Evolutionary conservation across 2,888 invertebrate species (phyloP).

Genomic region (Hypercompe scribonia): DNA sequence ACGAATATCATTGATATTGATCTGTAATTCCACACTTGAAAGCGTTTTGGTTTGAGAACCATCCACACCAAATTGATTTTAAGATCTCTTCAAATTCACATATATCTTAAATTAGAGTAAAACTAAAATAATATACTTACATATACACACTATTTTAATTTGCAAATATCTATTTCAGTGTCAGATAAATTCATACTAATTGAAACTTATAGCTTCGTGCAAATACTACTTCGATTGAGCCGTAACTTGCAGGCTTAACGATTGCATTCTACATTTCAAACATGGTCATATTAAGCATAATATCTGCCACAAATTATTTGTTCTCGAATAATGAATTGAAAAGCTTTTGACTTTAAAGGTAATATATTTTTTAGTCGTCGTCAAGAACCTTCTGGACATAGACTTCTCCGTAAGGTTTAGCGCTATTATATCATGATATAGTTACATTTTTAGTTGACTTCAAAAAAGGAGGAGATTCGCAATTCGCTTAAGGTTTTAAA

Average conservation of each 20-base stretch:
- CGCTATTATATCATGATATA: no score
- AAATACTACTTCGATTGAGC: constrained; percentile 47
- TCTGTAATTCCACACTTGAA: no score
- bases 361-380: no score
- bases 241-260: constrained; percentile 51
- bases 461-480: no score
- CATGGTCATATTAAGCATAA: neutral
- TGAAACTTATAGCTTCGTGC: constrained; percentile 49
- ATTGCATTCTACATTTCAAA: constrained; percentile 35
- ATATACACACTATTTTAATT: neutral
- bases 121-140: neutral
- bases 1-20: no score
- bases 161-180: neutral
- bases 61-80: no score
- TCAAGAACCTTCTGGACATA: no score
- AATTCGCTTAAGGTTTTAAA: no score
- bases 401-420: no score
- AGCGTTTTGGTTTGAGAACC: no score
- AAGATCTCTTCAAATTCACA: neutral
- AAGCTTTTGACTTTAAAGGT: neutral
- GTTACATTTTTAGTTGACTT: no score
- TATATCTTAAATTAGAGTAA: neutral
- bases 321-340: neutral
- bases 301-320: constrained; percentile 3
- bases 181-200: constrained; percentile 47